phyloP scores from a whole-genome alignment of 1,140 invertebrate genomes.

The Mactra quadrangularis region DNA sequence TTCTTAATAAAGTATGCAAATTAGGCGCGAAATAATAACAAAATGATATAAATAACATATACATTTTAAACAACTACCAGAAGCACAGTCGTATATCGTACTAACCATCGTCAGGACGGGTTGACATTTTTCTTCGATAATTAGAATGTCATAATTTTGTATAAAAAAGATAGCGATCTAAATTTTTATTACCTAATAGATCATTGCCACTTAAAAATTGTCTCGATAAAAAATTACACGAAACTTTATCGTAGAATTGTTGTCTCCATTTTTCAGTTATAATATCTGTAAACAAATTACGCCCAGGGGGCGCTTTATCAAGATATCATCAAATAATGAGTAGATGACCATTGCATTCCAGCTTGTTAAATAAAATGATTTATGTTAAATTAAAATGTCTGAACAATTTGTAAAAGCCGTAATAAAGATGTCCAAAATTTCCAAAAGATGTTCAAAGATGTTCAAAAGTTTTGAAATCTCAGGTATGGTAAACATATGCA shows the following conservation, averaged over 20 bases:
- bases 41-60: no score
- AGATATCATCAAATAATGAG: no score
- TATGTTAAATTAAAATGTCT: not conserved
- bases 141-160: constrained; percentile 43
- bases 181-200: constrained; percentile 20
- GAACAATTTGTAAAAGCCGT: constrained; percentile 14
- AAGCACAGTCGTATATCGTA: no score
- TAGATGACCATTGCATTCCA: not conserved
- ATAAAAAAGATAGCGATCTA: constrained; percentile 8
- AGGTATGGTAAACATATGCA: constrained; percentile 10
- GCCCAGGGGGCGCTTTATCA: constrained; percentile 20
- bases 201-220: not conserved
- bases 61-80: no score
- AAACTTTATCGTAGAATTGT: not conserved
- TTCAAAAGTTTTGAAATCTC: not conserved
- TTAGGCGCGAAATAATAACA: no score
- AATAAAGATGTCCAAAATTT: no score
- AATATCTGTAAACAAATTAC: not conserved
- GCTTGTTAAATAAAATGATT: constrained; percentile 15
- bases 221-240: not conserved
- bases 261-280: constrained; percentile 6
- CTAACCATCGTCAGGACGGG: no score
- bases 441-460: no score
- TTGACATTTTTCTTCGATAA: constrained; percentile 14
- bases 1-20: no score